phyloP scores from a whole-genome alignment of 2,113 vertebrate genomes.

The Tetrax tetrax region DNA sequence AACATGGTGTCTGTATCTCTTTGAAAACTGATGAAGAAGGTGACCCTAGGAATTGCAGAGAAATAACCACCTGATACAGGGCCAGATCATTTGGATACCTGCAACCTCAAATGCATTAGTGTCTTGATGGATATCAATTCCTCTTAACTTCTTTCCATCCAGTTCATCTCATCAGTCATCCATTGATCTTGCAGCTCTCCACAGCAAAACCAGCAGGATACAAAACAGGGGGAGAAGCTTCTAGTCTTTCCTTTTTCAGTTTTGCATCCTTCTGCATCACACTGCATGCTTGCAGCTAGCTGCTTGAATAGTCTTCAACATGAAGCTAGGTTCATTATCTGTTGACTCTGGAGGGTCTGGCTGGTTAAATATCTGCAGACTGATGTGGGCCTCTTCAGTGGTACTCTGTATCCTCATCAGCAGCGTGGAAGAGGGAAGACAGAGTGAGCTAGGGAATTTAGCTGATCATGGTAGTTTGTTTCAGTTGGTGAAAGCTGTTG shows the following conservation, averaged over 20 bases:
- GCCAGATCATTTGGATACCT: background rate
- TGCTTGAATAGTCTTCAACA: background rate
- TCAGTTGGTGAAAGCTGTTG: background rate
- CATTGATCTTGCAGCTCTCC: background rate
- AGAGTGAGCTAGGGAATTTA: background rate
- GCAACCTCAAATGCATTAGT: background rate
- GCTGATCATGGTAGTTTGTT: background rate
- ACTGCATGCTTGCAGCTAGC: background rate
- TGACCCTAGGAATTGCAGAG: background rate
- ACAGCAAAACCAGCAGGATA: background rate
- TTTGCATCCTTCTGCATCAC: background rate
- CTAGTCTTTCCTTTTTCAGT: background rate
- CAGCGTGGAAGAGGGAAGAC: background rate
- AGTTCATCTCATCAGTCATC: background rate
- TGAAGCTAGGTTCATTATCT: background rate
- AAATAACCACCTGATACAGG: background rate
- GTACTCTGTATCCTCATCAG: background rate
- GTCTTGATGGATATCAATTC: background rate
- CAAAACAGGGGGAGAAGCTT: background rate
- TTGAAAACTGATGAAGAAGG: background rate
- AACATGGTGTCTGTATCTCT: background rate
- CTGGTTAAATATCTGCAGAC: background rate
- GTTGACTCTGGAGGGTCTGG: background rate
- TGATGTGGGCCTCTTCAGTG: background rate
- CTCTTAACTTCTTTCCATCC: background rate